phyloP scores from a whole-genome alignment of 2,797 vertebrate genomes.

The Epinephelus malabaricus region DNA sequence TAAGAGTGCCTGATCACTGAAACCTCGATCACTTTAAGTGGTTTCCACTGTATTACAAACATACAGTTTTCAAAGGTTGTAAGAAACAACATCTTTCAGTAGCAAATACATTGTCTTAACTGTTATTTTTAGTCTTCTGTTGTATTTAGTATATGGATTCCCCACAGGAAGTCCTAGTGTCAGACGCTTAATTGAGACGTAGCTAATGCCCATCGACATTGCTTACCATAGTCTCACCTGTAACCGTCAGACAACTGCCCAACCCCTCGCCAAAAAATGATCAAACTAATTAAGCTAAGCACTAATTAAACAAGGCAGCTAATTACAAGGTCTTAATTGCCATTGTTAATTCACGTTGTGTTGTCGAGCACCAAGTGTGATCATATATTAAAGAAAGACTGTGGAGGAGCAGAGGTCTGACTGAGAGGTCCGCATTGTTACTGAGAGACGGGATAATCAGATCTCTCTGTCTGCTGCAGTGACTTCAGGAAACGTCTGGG shows the following conservation, averaged over 20 bases:
- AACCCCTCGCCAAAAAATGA: slow-evolving; percentile 31
- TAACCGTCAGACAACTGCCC: slow-evolving; percentile 22
- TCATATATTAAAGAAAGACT: slow-evolving; percentile 13
- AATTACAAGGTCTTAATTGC: slow-evolving; percentile 69
- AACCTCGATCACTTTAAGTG: too few species aligned
- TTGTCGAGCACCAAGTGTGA: slow-evolving; percentile 16
- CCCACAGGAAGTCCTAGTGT: background rate
- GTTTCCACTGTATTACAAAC: too few species aligned
- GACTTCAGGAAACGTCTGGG: slow-evolving; percentile 52
- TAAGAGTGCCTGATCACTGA: too few species aligned
- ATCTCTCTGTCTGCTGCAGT: slow-evolving; percentile 61
- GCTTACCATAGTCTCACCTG: slow-evolving; percentile 38
- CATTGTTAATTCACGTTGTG: slow-evolving; percentile 52
- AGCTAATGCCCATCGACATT: slow-evolving; percentile 27
- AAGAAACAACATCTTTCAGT: background rate
- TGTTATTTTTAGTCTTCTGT: background rate
- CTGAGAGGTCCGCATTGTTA: slow-evolving; percentile 48
- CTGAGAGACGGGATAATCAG: slow-evolving; percentile 57
- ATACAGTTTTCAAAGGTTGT: background rate
- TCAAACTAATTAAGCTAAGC: slow-evolving; percentile 61
- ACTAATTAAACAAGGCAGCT: slow-evolving; percentile 70
- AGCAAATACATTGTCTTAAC: background rate
- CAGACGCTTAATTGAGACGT: slow-evolving; percentile 12
- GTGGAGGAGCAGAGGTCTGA: slow-evolving; percentile 29
- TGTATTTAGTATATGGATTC: background rate